Evolutionary conservation across 2,888 invertebrate species (phyloP), one percentile per base, ranked within the genome.

Genomic region (Erannis defoliaria): DNA sequence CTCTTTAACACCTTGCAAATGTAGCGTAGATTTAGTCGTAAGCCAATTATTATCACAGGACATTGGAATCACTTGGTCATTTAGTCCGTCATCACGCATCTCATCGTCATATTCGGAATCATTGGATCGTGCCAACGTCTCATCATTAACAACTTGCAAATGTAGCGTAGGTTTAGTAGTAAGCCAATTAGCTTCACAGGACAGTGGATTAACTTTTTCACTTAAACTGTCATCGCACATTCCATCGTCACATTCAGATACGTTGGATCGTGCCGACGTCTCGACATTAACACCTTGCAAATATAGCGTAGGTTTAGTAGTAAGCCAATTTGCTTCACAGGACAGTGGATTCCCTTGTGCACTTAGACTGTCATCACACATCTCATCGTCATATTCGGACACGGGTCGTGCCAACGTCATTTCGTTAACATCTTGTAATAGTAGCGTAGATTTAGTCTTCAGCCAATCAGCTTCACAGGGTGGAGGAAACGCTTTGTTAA

Each of bases 381-480:
- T 26, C 4, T 14, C 26, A 14, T 14, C 10, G 18, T 19, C 10
- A 33, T 40, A 31, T n/a, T 43, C 42, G 6, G 21, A 14, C 5
- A 5, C 4, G 8, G 21, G 1, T 26, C 5, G 51, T 5, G 33
- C n/a, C 8, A 42, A 18, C 18, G 29, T 1, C 1, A 6, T 5
- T 0, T 18, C 31, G 12, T 31, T 31, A 10, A 31, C 9, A 1
- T 0, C 31, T 31, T 46, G 29, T 9, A 46, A 12, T 31, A 18
- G 29, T 18, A 46, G 14, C 10, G 8, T 31, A 29, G 29, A 4
- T 31, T 46, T 46, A 12, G 31, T 29, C 0, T 9, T 5, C 10
- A 31, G 18, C 46, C 46, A 46, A 5, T 31, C 18, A 29, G 31
- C 46, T 12, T 29, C 18, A 31, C 46, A 46, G 1, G 29, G n/a